Conservation (phyloP, 2,797 vertebrate species). For the Chrosomus eos region DNA sequence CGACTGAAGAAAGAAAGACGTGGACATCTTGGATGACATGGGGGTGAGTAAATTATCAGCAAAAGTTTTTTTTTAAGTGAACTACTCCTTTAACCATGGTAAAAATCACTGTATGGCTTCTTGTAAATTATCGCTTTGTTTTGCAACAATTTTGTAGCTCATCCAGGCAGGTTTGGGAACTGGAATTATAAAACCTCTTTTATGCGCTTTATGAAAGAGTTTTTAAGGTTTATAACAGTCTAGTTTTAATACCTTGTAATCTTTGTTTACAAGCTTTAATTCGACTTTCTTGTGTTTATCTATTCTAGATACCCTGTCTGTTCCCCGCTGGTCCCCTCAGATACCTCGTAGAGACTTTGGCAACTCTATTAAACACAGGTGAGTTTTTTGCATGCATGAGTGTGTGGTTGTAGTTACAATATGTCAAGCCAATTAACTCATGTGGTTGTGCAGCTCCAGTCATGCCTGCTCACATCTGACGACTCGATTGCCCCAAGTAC, state of each 20-base stretch:
- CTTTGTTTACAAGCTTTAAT: constrained; percentile 7
- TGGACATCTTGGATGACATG: no score
- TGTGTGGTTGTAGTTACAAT: constrained; percentile 42
- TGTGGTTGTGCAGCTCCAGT: constrained; percentile 60
- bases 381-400: constrained; percentile 42
- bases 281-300: constrained; percentile 24
- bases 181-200: neutral
- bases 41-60: no score
- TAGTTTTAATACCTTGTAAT: neutral
- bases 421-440: constrained; percentile 68
- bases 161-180: neutral
- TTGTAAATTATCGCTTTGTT: neutral
- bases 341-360: constrained; percentile 96
- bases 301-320: constrained; percentile 91
- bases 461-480: constrained; percentile 51
- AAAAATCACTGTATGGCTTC: neutral
- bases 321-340: constrained; percentile 99
- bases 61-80: no score
- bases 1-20: no score
- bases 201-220: neutral
- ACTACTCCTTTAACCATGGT: neutral
- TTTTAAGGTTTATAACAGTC: neutral
- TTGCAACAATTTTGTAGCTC: neutral
- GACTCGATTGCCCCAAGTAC: constrained; percentile 55
- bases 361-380: constrained; percentile 99